These are phyloP conservation scores for Cantharis rufa DNA, from an alignment of 2,888 invertebrate species.

Conservation along the genomic window DNA sequence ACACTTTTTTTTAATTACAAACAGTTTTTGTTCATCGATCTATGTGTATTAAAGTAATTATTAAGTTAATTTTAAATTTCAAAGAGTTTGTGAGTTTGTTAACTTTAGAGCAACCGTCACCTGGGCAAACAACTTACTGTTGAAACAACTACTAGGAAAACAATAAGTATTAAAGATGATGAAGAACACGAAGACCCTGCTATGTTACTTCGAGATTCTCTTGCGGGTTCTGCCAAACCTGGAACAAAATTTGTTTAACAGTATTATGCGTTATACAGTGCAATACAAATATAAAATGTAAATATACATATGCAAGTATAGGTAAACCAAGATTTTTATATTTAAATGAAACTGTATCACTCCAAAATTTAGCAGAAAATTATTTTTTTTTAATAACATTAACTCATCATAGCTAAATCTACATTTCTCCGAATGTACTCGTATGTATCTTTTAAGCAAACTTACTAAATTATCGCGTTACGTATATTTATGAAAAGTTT, in stretches of 20 bases:
- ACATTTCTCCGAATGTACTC: no score
- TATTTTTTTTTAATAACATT: no score
- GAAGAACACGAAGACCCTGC: constrained; percentile 40
- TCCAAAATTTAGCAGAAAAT: no score
- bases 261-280: background rate
- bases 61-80: constrained; percentile 1
- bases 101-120: constrained; percentile 12
- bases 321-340: no score
- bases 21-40: background rate
- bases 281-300: no score
- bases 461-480: no score
- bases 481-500: no score
- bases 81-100: constrained; percentile 6
- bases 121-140: constrained; percentile 13
- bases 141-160: constrained; percentile 2
- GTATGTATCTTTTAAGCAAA: no score
- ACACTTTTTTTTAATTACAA: background rate
- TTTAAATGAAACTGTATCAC: no score
- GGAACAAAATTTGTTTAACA: constrained; percentile 23
- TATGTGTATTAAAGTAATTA: background rate
- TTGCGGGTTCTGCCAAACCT: constrained; percentile 55
- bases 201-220: constrained; percentile 48
- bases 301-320: no score
- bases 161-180: background rate
- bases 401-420: no score